Evolutionary conservation across 2,888 invertebrate genomes (phyloP), one percentile per base, ranked within the genome.

Genomic region (Drosophila fungiperda): DNA sequence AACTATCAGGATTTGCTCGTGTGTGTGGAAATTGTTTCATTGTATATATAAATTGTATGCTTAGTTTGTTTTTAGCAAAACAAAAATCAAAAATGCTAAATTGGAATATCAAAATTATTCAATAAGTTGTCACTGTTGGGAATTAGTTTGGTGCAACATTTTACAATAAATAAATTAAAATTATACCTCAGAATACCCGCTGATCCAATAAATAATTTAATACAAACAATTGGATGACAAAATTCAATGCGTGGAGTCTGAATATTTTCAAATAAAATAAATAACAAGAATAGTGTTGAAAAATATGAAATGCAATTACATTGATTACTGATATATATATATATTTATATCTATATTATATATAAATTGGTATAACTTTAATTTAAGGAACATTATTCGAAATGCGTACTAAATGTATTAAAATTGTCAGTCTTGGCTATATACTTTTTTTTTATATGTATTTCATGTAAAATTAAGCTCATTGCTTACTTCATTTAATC

Each of bases 11-110:
- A 38, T 32, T 8, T 20, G 9, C n/a, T 12, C n/a, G 23, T 55
- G 11, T 53, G 42, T 36, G n/a, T 35, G 35, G 29, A 42, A 49
- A 64, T 36, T 29, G 0, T 50, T 61, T 45, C 36, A 11, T 45
- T 12, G 17, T 17, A 61, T 70, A 73, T 66, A 61, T 67, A 33
- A 50, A 76, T 78, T 72, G 72, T 29, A 71, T 65, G 55, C 38
- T 40, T 45, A 36, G 29, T 45, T 55, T 42, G 54, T 7, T 53
- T 35, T 9, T 33, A 2, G 20, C 52, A 65, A 52, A 55, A 62
- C 15, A 38, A 52, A 64, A 55, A 45, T 55, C 15, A 58, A 9
- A 48, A 75, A 68, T 33, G 48, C 49, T 45, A 40, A 73, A 62
- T 45, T 49, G 33, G 3, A 67, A 61, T 12, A 66, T 42, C 38